A percentile compares a stretch with the other conserved stretches of the same genome.
These are phyloP conservation scores for Drosophila suboccidentalis DNA, from an alignment of 2,888 invertebrate genomes.

Conservation along the genomic window DNA sequence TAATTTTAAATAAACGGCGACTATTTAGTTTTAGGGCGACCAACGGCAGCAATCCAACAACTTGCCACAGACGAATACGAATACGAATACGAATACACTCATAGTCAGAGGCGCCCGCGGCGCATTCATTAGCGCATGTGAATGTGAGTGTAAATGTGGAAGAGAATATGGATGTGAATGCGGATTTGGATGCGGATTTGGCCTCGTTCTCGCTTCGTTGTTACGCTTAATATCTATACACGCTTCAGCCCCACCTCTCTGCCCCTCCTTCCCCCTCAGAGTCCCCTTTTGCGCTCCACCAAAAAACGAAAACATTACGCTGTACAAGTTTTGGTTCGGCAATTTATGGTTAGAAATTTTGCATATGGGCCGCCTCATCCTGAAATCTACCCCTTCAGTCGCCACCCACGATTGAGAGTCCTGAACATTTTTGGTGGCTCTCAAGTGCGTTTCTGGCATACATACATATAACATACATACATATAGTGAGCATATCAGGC, in stretches of 20 bases:
- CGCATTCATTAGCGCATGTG: conserved; percentile 72
- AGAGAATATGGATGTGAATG: conserved; percentile 47
- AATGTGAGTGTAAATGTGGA: conserved; percentile 41
- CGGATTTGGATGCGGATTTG: conserved; percentile 54
- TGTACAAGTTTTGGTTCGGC: conserved; percentile 73
- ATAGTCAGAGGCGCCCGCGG: conserved; percentile 28
- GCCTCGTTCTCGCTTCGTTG: conserved; percentile 63
- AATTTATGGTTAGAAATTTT: conserved; percentile 80
- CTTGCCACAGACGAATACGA: conserved; percentile 21
- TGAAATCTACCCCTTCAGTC: conserved; percentile 10
- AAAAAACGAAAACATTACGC: conserved; percentile 39
- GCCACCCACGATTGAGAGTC: not conserved
- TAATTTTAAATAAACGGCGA: conserved; percentile 66
- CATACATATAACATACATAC: conserved; percentile 10
- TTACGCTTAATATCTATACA: conserved; percentile 48
- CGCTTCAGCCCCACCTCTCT: not conserved
- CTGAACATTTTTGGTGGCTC: conserved; percentile 70
- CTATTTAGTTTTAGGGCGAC: conserved; percentile 64
- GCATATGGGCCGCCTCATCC: conserved; percentile 64
- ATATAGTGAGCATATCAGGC: not conserved
- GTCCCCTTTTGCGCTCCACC: not conserved
- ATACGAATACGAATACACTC: not conserved
- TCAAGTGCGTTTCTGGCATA: conserved; percentile 51
- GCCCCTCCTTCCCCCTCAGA: not conserved
- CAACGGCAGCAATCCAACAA: conserved; percentile 66